A percentile compares a stretch with the other conserved stretches of the same genome.
Conservation (phyloP, 2,888 invertebrate species). For the Auanema freiburgensis region DNA sequence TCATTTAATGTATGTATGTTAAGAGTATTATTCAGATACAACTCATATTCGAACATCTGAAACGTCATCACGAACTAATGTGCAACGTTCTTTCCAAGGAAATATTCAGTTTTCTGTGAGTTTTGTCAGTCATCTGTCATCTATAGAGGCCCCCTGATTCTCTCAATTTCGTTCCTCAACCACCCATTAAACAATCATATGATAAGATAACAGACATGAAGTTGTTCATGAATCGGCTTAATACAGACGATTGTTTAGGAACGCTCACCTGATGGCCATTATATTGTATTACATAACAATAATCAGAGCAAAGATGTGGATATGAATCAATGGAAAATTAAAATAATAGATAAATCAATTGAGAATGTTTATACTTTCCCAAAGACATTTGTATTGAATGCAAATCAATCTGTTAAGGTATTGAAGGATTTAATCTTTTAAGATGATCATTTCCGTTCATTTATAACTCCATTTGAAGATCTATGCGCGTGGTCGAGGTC, state of each 20-base stretch:
- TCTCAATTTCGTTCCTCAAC: too few relatives aligned
- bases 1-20: too few relatives aligned
- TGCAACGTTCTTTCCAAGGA: background rate
- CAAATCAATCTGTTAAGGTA: background rate
- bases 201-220: too few relatives aligned
- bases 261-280: constrained; percentile 67
- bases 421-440: background rate
- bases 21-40: too few relatives aligned
- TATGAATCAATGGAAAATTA: constrained; percentile 65
- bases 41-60: background rate
- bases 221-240: too few relatives aligned
- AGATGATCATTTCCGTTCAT: too few relatives aligned
- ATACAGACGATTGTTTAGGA: constrained; percentile 48
- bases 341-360: constrained; percentile 45
- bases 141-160: too few relatives aligned
- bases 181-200: too few relatives aligned
- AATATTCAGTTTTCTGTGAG: too few relatives aligned
- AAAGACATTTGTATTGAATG: constrained; percentile 32
- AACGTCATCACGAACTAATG: background rate
- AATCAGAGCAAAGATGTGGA: constrained; percentile 55
- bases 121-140: too few relatives aligned
- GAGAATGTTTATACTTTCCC: constrained; percentile 59
- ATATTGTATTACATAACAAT: constrained; percentile 64
- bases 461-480: constrained; percentile 43
- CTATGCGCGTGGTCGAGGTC: constrained; percentile 61